A percentile compares a stretch with the other conserved stretches of the same genome.
phyloP scores from a whole-genome alignment of 2,888 invertebrate genomes.

The Corbicula japonica region DNA sequence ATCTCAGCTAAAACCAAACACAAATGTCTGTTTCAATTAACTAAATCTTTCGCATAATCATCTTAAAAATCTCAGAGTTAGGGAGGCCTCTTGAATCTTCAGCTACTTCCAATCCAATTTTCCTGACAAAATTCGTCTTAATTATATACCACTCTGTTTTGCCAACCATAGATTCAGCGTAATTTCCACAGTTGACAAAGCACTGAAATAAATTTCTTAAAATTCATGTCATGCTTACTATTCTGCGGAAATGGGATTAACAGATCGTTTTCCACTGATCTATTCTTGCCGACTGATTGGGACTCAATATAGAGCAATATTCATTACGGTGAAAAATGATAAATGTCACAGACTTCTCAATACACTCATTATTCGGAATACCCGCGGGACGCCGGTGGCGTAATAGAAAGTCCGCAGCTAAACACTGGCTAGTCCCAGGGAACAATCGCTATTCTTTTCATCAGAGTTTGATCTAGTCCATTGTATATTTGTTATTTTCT shows the following conservation, averaged over 20 bases:
- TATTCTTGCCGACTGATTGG: slow-evolving; percentile 19
- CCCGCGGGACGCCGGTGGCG: slow-evolving; percentile 16
- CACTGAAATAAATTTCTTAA: slow-evolving; percentile 25
- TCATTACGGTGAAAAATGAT: slow-evolving; percentile 51
- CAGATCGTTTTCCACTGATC: slow-evolving; percentile 27
- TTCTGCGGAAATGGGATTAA: slow-evolving; percentile 32
- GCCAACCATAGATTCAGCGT: slow-evolving; percentile 3
- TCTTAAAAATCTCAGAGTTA: slow-evolving; percentile 4
- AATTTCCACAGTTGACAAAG: slow-evolving; percentile 12
- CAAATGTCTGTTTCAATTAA: no score
- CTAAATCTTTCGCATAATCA: no score
- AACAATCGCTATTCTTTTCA: slow-evolving; percentile 3
- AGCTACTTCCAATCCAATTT: slow-evolving; percentile 3
- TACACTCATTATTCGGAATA: slow-evolving; percentile 33
- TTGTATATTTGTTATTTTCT: no score
- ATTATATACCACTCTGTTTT: slow-evolving; percentile 10
- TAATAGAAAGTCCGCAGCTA: slow-evolving; percentile 20
- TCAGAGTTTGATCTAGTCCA: no score
- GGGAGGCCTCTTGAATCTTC: no score
- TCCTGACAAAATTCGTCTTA: neutral
- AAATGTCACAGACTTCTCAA: slow-evolving; percentile 41
- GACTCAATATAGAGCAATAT: slow-evolving; percentile 36
- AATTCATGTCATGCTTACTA: slow-evolving; percentile 37
- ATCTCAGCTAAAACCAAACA: no score
- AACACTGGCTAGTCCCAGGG: no score